Base-by-base conservation (phyloP, 2,113 vertebrate species). In the Tupaia tana region DNA sequence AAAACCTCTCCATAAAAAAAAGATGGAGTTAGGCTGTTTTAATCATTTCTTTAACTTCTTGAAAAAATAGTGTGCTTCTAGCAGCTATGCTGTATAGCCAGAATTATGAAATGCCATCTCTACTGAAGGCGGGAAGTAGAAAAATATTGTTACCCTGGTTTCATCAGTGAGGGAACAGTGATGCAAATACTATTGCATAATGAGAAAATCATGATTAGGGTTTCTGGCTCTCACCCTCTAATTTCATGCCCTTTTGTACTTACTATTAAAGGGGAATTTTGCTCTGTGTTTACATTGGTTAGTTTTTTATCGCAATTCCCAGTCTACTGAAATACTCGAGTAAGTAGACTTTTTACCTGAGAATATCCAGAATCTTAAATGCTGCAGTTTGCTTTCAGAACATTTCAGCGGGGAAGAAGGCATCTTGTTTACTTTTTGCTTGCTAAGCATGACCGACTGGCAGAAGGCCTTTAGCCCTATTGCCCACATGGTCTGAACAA, bases 351-450 rank as follows among this genome's bases (percentile, higher is more conserved):
- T 0, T 91, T 84, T 75, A 67, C 52, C 77, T 95, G 83, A 73
- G 61, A 77, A 69, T 94, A 73, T 77, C 93, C 56, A 86, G 91
- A 90, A 74, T 77, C 14, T 22, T 92, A 75, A 97, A 59, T 80
- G 43, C 70, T 93, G 0, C 86, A 25, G 31, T 91, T 94, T 91
- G 75, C 74, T 91, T 89, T 94, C 86, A 74, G 87, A 94, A 82
- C 70, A 90, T 86, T 89, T 89, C 56, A 75, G 29, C 11, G 66
- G 91, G 89, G 59, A 94, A 94, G 69, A 96, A 95, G 93, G 74
- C 92, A 70, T 89, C 71, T 92, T 97, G 63, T 89, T 97, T 96
- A 71, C 16, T 89, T 82, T 95, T 81, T 95, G 73, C 94, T 97
- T 93, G 91, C 85, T 66, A 61, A 95, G 80, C 70, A 16, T 20